Base-by-base conservation (phyloP, 2,797 vertebrate species). In the Crotalus adamanteus region DNA sequence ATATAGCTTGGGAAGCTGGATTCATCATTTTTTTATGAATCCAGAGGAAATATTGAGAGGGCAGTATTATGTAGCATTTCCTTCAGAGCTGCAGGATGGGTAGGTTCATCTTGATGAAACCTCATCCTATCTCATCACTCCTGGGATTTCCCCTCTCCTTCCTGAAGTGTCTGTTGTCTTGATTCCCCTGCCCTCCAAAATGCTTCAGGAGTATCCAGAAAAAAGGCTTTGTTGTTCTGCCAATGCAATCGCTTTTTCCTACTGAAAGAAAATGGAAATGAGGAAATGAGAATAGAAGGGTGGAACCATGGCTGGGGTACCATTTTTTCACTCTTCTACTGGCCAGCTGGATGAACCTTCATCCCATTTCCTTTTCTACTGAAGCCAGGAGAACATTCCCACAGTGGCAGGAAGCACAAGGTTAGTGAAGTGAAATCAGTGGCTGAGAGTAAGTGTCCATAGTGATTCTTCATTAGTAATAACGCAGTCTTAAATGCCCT, bases 221-320 rank as follows among this genome's bases (percentile, higher is more conserved):
- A 73, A 22, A 42, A 47, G 20, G 78, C 78, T 83, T 83, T 83
- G 37, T 47, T 83, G 73, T 83, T 83, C 42, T 83, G 78, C 78
- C 78, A 83, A 83, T 25, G 42, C 37, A 83, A 47, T 12, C 20
- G 37, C 4, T 47, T 47, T 83, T 25, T 42, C 73, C 37, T 47
- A 83, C 20, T 47, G 42, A 83, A 83, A 83, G 78, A 83, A 83
- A 31, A 83, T 83, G 78, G 78, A 47, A 83, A 42, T 47, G 42
- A 83, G 78, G 78, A 83, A 83, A 83, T 83, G 78, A 83, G 78
- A 83, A 83, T 83, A 83, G 78, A 83, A 83, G 78, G 78, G 78
- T 83, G 78, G 78, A 83, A 83, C 78, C 37, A 20, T 25, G 42
- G 78, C 78, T 83, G 20, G 14, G 42, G 37, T 83, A 83, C 78